Evolutionary conservation across 2,797 vertebrate species (phyloP).

Genomic region (Hydrophis major): DNA sequence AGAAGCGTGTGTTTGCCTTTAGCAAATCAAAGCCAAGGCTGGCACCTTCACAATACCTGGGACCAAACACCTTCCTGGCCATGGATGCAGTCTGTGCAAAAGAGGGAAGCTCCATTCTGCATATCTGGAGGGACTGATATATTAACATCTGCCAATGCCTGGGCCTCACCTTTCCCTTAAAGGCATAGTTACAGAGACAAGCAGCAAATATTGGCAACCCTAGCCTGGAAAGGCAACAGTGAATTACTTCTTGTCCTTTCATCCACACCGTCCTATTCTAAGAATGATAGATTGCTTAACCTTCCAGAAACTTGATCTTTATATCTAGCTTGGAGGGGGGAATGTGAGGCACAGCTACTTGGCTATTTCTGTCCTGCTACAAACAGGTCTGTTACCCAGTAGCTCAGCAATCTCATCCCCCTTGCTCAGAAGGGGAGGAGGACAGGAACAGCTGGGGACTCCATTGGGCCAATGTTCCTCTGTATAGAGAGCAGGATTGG

Average conservation of each 20-base stretch:
- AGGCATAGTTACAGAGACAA: not conserved
- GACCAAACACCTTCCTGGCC: not conserved
- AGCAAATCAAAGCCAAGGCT: not conserved
- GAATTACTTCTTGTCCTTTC: not conserved
- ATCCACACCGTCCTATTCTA: not conserved
- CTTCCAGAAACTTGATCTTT: constrained; percentile 41
- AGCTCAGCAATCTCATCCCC: not conserved
- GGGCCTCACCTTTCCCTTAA: not conserved
- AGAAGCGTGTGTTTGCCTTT: not conserved
- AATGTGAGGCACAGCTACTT: not conserved
- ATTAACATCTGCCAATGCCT: not conserved
- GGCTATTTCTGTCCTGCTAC: constrained; percentile 41
- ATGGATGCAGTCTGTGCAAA: not conserved
- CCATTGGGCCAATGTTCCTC: too few relatives aligned
- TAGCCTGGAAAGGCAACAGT: not conserved
- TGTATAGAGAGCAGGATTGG: not conserved
- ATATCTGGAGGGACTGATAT: not conserved
- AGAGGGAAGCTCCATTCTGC: not conserved
- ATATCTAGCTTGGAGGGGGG: constrained; percentile 9
- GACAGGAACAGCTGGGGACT: not conserved
- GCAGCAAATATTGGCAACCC: not conserved
- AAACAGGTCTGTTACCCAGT: constrained; percentile 20
- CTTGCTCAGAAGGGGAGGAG: not conserved
- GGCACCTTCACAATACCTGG: not conserved
- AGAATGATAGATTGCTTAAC: constrained; percentile 17